phyloP scores from a whole-genome alignment of 2,113 vertebrate species.

The Callaeas wilsoni region DNA sequence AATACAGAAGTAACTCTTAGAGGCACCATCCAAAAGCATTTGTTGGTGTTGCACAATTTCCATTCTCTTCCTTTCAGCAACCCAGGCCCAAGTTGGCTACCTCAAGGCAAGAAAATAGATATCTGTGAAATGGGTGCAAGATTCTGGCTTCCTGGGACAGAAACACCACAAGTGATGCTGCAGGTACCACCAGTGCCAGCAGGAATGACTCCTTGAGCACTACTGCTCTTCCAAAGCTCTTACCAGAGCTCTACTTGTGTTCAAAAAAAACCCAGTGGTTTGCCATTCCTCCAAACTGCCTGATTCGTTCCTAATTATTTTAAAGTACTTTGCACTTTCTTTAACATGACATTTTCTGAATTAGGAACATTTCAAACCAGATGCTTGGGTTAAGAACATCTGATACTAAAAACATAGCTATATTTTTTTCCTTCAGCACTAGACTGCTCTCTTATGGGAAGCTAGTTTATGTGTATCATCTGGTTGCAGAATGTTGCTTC shows the following conservation, averaged over 20 bases:
- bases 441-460: conserved; percentile 60
- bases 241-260: background rate
- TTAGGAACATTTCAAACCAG: conserved; percentile 64
- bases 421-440: conserved; percentile 25
- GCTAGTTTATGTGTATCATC: conserved; percentile 61
- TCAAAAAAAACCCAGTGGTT: background rate
- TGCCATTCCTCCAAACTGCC: conserved; percentile 27
- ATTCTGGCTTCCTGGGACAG: background rate
- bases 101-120: background rate
- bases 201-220: background rate
- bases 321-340: conserved; percentile 63
- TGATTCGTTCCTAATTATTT: conserved; percentile 61
- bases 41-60: background rate
- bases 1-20: background rate
- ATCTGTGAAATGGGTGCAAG: background rate
- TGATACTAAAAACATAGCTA: conserved; percentile 59
- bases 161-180: background rate
- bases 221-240: background rate
- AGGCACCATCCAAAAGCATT: background rate
- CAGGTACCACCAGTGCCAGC: background rate
- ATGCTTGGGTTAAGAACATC: conserved; percentile 64
- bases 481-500: conserved; percentile 69
- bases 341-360: conserved; percentile 67
- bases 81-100: background rate
- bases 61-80: background rate